Percentiles rank a stretch among this genome's conserved stretches.
Conservation (phyloP, 1,140 invertebrate species). For the Gonioctena quinquepunctata region DNA sequence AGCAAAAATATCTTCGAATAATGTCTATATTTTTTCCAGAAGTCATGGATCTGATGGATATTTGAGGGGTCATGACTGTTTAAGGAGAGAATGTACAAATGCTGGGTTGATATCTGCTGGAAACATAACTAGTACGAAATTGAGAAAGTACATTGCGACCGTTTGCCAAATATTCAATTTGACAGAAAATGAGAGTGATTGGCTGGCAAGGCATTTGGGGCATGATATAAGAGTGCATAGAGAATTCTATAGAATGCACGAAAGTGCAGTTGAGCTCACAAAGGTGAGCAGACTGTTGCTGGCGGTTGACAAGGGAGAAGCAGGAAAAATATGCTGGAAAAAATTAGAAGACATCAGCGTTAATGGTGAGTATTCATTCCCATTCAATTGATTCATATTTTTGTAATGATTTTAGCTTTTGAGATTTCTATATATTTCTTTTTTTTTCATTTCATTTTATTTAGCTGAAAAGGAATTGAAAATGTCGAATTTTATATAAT, state of each 20-base stretch:
- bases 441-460: too few species aligned
- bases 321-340: not conserved
- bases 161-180: slow-evolving; percentile 13
- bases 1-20: too few species aligned
- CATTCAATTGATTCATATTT: too few species aligned
- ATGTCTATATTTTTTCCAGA: too few species aligned
- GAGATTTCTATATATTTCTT: too few species aligned
- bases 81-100: not conserved
- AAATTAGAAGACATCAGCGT: too few species aligned
- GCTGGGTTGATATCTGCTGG: not conserved
- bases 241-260: slow-evolving; percentile 10
- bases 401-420: too few species aligned
- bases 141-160: slow-evolving; percentile 14
- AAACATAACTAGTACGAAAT: not conserved
- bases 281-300: slow-evolving; percentile 17
- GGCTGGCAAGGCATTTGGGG: slow-evolving; percentile 12
- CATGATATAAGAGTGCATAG: slow-evolving; percentile 9
- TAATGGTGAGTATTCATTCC: too few species aligned
- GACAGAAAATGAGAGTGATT: slow-evolving; percentile 6
- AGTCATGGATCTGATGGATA: too few species aligned
- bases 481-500: too few species aligned
- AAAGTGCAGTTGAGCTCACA: slow-evolving; percentile 13
- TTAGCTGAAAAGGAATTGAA: too few species aligned
- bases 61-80: not conserved
- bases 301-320: slow-evolving; percentile 5